These are phyloP conservation scores for Indicator maculatus DNA, from an alignment of 2,113 vertebrate genomes.

Conservation along the genomic window DNA sequence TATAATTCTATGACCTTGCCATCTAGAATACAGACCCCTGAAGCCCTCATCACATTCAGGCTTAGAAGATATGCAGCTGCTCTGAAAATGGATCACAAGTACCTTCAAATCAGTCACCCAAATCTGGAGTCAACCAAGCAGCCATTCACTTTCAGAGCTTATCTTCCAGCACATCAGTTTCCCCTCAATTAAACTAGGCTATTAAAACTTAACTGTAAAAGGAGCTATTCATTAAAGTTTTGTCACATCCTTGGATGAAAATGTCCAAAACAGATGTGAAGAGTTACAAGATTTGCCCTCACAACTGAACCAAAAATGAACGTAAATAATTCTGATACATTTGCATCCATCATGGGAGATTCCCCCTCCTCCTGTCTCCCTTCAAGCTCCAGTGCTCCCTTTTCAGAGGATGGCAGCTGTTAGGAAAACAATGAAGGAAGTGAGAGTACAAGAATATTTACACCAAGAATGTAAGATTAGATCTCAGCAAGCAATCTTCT, in stretches of 20 bases:
- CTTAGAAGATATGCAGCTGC: neutral
- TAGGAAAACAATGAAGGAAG: constrained; percentile 33
- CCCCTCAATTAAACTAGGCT: constrained; percentile 57
- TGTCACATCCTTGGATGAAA: constrained; percentile 61
- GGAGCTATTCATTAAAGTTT: constrained; percentile 48
- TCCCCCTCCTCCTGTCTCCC: neutral
- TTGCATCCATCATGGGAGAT: constrained; percentile 44
- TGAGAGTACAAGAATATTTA: constrained; percentile 37
- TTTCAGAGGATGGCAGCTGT: constrained; percentile 39
- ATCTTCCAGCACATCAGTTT: constrained; percentile 31
- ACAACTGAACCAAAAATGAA: neutral
- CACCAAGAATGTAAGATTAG: constrained; percentile 9
- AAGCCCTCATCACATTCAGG: neutral
- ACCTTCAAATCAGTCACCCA: neutral
- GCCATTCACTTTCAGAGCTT: neutral
- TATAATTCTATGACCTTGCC: neutral
- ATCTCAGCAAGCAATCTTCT: constrained; percentile 20
- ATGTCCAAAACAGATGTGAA: constrained; percentile 5
- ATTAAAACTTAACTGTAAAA: constrained; percentile 44
- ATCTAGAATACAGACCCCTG: neutral
- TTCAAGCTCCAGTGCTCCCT: constrained; percentile 38
- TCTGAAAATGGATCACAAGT: neutral
- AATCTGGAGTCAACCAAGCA: neutral
- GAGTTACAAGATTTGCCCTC: constrained; percentile 4
- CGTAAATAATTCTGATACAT: constrained; percentile 1